phyloP scores from a whole-genome alignment of 2,888 invertebrate genomes.

The Leptopterna dolabrata region DNA sequence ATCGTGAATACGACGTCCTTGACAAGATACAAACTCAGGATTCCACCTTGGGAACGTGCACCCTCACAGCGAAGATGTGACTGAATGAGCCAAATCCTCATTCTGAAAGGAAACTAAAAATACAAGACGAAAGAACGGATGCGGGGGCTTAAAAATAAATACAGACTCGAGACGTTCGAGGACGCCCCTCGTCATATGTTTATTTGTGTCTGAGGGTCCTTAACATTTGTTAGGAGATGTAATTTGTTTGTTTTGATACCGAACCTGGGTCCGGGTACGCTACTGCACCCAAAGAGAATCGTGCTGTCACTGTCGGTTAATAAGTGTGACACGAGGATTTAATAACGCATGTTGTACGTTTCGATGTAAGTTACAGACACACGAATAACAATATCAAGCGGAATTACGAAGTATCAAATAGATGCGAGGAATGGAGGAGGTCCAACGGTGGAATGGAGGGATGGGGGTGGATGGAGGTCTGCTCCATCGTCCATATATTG shows the following conservation, averaged over 20 bases:
- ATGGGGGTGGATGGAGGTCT: too few relatives aligned
- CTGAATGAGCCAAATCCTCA: slow-evolving; percentile 51
- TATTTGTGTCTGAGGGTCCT: slow-evolving; percentile 43
- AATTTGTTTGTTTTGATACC: slow-evolving; percentile 46
- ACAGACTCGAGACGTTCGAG: slow-evolving; percentile 21
- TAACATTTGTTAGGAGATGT: slow-evolving; percentile 16
- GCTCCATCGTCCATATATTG: too few relatives aligned
- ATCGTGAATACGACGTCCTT: too few relatives aligned
- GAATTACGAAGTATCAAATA: too few relatives aligned
- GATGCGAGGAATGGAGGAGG: too few relatives aligned
- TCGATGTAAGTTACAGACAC: too few relatives aligned
- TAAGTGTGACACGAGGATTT: too few relatives aligned
- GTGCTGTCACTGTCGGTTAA: background rate
- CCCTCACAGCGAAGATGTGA: slow-evolving; percentile 33
- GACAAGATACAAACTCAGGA: background rate
- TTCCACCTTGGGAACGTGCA: background rate
- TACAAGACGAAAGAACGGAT: slow-evolving; percentile 44
- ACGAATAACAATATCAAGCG: too few relatives aligned
- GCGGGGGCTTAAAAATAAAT: slow-evolving; percentile 49
- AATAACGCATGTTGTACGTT: too few relatives aligned
- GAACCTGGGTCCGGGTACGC: slow-evolving; percentile 18
- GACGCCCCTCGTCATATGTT: slow-evolving; percentile 29
- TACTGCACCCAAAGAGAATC: background rate
- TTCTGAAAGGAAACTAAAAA: slow-evolving; percentile 39
- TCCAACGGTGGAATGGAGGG: too few relatives aligned